Conservation (phyloP, 2,888 invertebrate species). For the Lepidocyrtoides sp. region DNA sequence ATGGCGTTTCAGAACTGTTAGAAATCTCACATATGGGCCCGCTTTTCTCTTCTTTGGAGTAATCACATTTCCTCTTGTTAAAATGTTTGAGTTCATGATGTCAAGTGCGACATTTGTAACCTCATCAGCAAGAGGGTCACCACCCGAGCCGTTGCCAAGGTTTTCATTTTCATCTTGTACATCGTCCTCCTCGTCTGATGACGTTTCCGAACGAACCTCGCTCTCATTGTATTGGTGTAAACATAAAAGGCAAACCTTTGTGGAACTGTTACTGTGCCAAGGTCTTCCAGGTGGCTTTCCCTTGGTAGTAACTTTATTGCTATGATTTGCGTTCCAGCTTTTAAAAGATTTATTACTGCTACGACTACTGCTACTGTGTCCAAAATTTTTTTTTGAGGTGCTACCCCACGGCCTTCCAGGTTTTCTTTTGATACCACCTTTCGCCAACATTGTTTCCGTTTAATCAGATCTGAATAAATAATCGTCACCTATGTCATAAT, state of each 20-base stretch:
- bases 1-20: conserved; percentile 3
- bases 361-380: not conserved
- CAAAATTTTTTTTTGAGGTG: not conserved
- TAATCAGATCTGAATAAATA: no score
- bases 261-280: not conserved
- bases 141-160: not conserved
- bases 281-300: conserved; percentile 42
- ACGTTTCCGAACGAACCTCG: not conserved
- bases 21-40: conserved; percentile 20
- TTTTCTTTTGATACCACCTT: not conserved
- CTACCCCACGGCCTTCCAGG: not conserved
- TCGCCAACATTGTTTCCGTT: no score
- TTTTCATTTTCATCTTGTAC: not conserved
- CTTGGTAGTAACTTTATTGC: not conserved
- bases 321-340: no score
- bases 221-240: not conserved
- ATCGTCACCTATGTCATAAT: no score
- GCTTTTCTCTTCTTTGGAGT: not conserved
- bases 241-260: conserved; percentile 28
- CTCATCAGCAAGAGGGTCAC: not conserved
- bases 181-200: not conserved
- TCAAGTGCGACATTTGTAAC: not conserved
- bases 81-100: not conserved
- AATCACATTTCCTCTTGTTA: not conserved
- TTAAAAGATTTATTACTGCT: no score